A percentile compares a stretch with the other conserved stretches of the same genome.
Evolutionary conservation across 2,113 vertebrate genomes (phyloP).

Genomic region (Leucosticte australis): DNA sequence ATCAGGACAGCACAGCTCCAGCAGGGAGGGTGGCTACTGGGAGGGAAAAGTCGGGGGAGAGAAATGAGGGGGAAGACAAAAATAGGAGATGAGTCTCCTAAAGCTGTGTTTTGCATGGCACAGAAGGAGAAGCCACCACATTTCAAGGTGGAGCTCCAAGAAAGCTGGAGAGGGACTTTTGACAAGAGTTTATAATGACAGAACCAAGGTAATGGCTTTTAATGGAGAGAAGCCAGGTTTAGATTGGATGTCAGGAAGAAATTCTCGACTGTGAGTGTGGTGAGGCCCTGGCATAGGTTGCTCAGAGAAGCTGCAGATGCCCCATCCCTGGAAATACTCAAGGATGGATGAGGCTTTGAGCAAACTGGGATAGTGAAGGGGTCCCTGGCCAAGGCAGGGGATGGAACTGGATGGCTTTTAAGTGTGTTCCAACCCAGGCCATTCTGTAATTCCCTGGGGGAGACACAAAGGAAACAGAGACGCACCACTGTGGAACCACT

Average conservation of each 20-base stretch:
- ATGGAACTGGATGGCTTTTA: not conserved
- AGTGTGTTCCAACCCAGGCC: not conserved
- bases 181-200: not conserved
- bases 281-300: not conserved
- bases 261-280: not conserved
- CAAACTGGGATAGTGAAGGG: not conserved
- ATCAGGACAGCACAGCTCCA: not conserved
- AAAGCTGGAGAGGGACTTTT: not conserved
- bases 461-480: not conserved
- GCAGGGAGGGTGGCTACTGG: not conserved
- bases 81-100: not conserved
- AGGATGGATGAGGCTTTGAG: not conserved
- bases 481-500: not conserved
- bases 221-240: not conserved
- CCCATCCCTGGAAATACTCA: not conserved
- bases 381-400: not conserved
- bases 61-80: not conserved
- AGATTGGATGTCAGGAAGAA: not conserved
- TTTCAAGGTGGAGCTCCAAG: not conserved
- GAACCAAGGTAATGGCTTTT: not conserved
- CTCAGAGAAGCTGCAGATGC: not conserved
- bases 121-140: not conserved
- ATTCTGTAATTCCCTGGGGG: not conserved
- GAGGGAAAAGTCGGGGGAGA: not conserved
- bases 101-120: not conserved